Conservation (phyloP, 2,888 invertebrate species). For the Mythimna albipuncta region DNA sequence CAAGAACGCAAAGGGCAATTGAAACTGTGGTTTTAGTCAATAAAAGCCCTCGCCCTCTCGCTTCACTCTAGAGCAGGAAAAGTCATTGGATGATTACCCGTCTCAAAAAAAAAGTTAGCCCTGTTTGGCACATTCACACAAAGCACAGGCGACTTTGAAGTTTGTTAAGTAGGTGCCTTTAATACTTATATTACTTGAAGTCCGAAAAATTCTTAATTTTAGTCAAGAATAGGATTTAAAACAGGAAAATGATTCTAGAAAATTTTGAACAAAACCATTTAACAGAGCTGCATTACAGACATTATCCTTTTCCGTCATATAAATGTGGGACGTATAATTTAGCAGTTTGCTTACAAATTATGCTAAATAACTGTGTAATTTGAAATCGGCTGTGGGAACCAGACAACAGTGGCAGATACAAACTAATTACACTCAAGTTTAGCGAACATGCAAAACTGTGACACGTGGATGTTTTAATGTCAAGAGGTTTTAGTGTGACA, state of each 20-base stretch:
- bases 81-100: too few relatives aligned
- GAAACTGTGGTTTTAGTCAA: too few relatives aligned
- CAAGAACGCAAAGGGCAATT: too few relatives aligned
- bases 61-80: too few relatives aligned
- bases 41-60: too few relatives aligned
- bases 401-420: constrained; percentile 47
- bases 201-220: not conserved
- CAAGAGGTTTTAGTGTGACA: constrained; percentile 2
- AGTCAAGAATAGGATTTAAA: not conserved
- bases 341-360: constrained; percentile 48
- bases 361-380: constrained; percentile 50
- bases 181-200: too few relatives aligned
- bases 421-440: constrained; percentile 45
- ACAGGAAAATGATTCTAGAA: constrained; percentile 14
- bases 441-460: constrained; percentile 38
- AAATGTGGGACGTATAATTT: constrained; percentile 42
- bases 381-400: constrained; percentile 59
- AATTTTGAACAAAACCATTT: not conserved
- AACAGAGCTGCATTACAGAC: not conserved
- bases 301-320: constrained; percentile 31
- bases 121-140: too few relatives aligned
- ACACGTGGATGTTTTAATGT: not conserved
- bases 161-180: too few relatives aligned
- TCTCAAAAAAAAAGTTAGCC: too few relatives aligned
- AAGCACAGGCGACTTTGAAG: not conserved